phyloP scores from a whole-genome alignment of 2,797 vertebrate genomes.

The Xerus rutilus region DNA sequence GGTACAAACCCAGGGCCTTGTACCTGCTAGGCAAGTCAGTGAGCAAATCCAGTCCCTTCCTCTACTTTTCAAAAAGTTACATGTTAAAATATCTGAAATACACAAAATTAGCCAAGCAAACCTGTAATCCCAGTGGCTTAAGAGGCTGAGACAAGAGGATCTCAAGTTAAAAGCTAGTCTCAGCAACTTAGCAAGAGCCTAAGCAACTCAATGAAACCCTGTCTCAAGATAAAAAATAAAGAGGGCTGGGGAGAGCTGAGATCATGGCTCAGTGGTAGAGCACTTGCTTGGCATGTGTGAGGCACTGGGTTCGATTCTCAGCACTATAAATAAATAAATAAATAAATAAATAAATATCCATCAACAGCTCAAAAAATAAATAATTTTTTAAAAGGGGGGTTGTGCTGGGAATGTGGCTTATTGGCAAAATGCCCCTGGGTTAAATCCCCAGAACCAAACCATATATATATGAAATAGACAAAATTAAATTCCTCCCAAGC shows the following conservation, averaged over 20 bases:
- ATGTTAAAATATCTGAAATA: not conserved
- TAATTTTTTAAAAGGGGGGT: too few relatives aligned
- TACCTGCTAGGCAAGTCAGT: not conserved
- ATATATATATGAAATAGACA: not conserved
- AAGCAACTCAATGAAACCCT: not conserved
- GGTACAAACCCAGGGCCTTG: not conserved
- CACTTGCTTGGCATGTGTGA: too few relatives aligned
- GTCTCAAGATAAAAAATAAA: not conserved
- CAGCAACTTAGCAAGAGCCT: not conserved
- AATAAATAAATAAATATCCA: too few relatives aligned
- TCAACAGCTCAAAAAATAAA: too few relatives aligned
- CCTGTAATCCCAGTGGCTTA: not conserved
- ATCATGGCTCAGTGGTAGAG: not conserved
- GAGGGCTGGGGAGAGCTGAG: not conserved
- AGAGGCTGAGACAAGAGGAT: not conserved
- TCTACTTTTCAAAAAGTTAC: not conserved
- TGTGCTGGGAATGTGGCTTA: not conserved
- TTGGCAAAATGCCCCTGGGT: not conserved
- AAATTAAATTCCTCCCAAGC: constrained; percentile 38
- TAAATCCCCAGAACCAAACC: not conserved
- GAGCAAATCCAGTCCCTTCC: not conserved
- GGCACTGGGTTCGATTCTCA: too few relatives aligned
- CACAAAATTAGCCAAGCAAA: not conserved
- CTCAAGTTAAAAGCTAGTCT: not conserved
- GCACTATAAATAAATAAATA: too few relatives aligned